Evolutionary conservation across 1,140 invertebrate species (phyloP), one percentile per base, ranked within the genome.

Genomic region (Drosophila kurseongensis): DNA sequence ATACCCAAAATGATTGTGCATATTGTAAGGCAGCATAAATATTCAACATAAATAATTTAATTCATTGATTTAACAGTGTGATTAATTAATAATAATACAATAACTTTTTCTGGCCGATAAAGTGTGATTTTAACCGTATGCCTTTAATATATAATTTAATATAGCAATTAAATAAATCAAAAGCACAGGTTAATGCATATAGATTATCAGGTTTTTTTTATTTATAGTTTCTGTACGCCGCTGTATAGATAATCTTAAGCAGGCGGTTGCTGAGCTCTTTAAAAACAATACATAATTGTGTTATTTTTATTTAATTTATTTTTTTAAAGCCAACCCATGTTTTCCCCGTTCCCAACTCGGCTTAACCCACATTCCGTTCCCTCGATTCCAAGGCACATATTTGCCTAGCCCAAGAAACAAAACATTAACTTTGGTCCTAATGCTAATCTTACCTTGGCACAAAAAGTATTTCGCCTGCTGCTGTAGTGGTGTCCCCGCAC

Each of bases 381-480:
- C 45, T 36, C 45, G 14, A 42, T 66, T 35, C 29, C 45, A 42
- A 52, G 32, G 63, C 40, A 40, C 52, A 50, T 69, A 69, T 69
- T 69, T 69, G 35, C 29, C 63, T 68, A 69, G n/a, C 66, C 63
- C 16, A 45, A 65, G 47, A 44, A 69, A 35, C 48, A 38, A 68
- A 68, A 68, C 50, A 69, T 69, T 67, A 47, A 72, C 66, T 71
- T 58, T 67, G 36, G 18, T 67, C 18, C 51, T 67, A 67, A 67
- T 63, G 74, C 82, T 61, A 83, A 85, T 85, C 81, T 83, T 83
- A 83, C 80, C 80, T 83, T 83, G 80, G 60, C 76, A 80, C 76
- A 80, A 55, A 84, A 65, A 57, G 45, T 56, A 47, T 55, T 56
- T 67, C 45, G 69, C 45, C 54, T 61, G 47, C 55, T 60, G 50